Evolutionary conservation across 92 coral and sea anemone genomes (phyloP).

Genomic region (Anthopleura xanthogrammica): DNA sequence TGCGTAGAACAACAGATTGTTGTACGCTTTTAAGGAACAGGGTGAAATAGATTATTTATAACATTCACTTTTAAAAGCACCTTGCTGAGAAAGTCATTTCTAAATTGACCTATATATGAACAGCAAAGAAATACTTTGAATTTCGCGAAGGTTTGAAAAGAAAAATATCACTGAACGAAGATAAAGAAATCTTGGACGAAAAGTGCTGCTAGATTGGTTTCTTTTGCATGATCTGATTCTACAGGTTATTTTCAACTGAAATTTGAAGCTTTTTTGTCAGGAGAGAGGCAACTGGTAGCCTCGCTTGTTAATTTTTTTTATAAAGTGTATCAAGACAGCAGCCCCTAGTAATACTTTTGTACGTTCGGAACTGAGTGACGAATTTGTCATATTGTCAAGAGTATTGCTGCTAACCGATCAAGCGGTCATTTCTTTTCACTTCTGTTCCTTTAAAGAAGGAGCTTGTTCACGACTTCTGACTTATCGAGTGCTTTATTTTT

Average conservation of each 20-base stretch:
- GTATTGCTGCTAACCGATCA: too few species aligned
- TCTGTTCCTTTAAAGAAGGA: too few species aligned
- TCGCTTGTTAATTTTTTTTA: too few species aligned
- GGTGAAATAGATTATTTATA: neutral
- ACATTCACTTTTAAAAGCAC: neutral
- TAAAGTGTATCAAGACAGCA: too few species aligned
- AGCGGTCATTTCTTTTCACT: too few species aligned
- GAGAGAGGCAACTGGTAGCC: too few species aligned
- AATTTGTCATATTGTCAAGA: too few species aligned
- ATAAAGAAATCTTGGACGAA: neutral
- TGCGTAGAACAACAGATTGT: neutral
- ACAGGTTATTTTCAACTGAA: too few species aligned
- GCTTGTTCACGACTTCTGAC: neutral
- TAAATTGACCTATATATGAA: neutral
- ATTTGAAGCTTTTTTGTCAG: too few species aligned
- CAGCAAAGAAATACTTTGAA: neutral
- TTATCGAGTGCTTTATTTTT: neutral
- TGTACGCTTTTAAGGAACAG: neutral
- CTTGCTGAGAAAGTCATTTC: neutral
- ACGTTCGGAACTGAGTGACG: too few species aligned
- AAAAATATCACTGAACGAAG: neutral
- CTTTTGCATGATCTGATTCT: neutral
- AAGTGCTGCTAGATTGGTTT: neutral
- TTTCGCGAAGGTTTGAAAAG: neutral
- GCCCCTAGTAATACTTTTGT: too few species aligned